Evolutionary conservation across 2,113 vertebrate species (phyloP).

Genomic region (Podarcis cretensis): DNA sequence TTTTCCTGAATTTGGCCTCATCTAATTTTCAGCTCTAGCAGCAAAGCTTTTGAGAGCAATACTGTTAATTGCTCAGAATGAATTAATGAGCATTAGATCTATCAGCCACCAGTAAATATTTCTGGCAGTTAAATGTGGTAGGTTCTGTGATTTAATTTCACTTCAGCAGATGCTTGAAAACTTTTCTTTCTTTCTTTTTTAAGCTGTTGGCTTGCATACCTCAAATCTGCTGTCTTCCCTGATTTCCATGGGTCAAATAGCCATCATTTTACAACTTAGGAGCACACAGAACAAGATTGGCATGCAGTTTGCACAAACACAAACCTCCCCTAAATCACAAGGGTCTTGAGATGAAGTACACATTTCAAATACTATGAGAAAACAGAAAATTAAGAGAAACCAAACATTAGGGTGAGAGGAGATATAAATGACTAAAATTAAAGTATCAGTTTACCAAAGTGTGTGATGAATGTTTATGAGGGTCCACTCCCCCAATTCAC

Average conservation of each 20-base stretch:
- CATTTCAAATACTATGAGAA: fast-evolving
- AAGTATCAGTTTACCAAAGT: not conserved
- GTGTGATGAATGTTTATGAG: no score
- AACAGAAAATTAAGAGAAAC: not conserved
- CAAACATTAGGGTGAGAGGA: not conserved
- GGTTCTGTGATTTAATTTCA: conserved; percentile 53
- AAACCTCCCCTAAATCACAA: fast-evolving
- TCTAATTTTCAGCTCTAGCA: conserved; percentile 41
- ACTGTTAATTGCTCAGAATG: conserved; percentile 59
- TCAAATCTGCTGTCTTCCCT: conserved; percentile 27
- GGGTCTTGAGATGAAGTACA: not conserved
- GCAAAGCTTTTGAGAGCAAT: conserved; percentile 40
- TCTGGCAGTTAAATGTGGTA: conserved; percentile 54
- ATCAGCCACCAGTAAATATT: conserved; percentile 26
- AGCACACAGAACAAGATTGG: not conserved
- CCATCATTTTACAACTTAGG: not conserved
- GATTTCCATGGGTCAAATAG: not conserved
- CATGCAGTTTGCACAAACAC: not conserved
- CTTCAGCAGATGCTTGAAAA: conserved; percentile 44
- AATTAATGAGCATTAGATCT: conserved; percentile 58
- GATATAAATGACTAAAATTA: not conserved
- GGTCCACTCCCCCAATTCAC: no score
- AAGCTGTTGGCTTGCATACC: conserved; percentile 21
- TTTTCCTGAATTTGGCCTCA: conserved; percentile 40
- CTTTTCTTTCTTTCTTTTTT: conserved; percentile 23